Evolutionary conservation across 2,113 vertebrate genomes (phyloP), one percentile per base, ranked within the genome.

Genomic region (Heterochromis multidens): DNA sequence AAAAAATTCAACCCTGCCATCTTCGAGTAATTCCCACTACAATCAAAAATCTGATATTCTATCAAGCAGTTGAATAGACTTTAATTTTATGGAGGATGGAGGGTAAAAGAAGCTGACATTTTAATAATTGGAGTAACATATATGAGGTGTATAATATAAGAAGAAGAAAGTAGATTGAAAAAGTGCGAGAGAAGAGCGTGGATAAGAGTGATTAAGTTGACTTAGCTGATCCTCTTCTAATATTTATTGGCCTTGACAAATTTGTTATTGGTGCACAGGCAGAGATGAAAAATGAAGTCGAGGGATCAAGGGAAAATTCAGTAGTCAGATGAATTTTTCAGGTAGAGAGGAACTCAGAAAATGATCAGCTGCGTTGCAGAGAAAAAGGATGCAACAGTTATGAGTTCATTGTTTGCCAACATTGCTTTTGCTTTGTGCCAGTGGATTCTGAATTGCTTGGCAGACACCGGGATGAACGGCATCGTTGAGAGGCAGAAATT

Each of bases 321-420:
- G 57, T 9, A 37, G 57, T 89, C 54, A 40, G 63, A 88, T 56
- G 9, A 14, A 63, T 79, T 82, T 80, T 78, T 82, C 37, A 79
- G 43, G 29, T 77, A 40, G n/a, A 80, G 54, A 61, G 59, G n/a
- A 74, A 25, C 12, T 79, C 10, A 33, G 40, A n/a, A 77, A 67
- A 81, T 79, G 27, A 76, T 57, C 54, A 7, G 76, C 67, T 85
- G 85, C 43, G n/a, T 29, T 79, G 78, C 35, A 81, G 67, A 35
- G 78, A 61, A 76, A 40, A 59, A 59, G 43, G 25, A 90, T 87
- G 79, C 78, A 52, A 58, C 85, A 82, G 60, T 81, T 86, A 65
- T 77, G 62, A 87, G 83, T 78, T 84, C 63, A 81, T 77, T 93
- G 87, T 94, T 89, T 92, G 67, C 54, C 33, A 40, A 70, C 82